These are phyloP conservation scores for Scaptomyza graminum DNA, from an alignment of 1,140 invertebrate genomes.

Conservation along the genomic window DNA sequence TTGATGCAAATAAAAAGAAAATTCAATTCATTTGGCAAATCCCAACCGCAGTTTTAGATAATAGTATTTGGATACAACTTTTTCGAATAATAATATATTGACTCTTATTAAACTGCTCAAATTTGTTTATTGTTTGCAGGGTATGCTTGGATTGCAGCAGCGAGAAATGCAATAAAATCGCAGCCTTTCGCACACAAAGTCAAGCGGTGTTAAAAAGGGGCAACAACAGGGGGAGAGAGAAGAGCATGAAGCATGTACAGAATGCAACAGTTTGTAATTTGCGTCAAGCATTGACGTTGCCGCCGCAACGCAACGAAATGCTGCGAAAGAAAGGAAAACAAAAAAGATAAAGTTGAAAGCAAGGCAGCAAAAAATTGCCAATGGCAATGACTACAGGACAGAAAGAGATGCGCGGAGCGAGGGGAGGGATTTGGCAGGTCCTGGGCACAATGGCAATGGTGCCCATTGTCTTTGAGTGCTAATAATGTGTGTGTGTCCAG, in stretches of 20 bases:
- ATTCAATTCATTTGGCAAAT: too few species aligned
- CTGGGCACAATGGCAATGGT: constrained; percentile 14
- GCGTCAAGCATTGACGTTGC: constrained; percentile 32
- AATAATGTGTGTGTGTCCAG: constrained; percentile 6
- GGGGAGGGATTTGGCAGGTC: neutral
- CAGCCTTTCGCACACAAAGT: neutral
- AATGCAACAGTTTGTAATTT: constrained; percentile 59
- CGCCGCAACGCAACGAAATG: constrained; percentile 7
- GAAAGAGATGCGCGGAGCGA: neutral
- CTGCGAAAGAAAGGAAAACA: constrained; percentile 7
- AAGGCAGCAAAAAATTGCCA: constrained; percentile 38
- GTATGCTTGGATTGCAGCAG: neutral
- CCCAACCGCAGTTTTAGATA: too few species aligned
- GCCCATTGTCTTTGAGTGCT: constrained; percentile 3
- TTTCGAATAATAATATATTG: too few species aligned
- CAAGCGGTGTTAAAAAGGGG: neutral
- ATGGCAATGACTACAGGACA: constrained; percentile 25
- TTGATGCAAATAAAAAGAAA: too few species aligned
- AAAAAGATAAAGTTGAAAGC: constrained; percentile 33
- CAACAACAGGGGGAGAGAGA: too few species aligned
- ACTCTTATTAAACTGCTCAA: too few species aligned
- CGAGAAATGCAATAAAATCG: neutral
- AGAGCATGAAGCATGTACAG: constrained; percentile 1
- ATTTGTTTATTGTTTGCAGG: neutral
- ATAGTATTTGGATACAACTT: too few species aligned